Conservation (phyloP, 92 coral and sea anemone species). For the Phenganax subtilis region DNA sequence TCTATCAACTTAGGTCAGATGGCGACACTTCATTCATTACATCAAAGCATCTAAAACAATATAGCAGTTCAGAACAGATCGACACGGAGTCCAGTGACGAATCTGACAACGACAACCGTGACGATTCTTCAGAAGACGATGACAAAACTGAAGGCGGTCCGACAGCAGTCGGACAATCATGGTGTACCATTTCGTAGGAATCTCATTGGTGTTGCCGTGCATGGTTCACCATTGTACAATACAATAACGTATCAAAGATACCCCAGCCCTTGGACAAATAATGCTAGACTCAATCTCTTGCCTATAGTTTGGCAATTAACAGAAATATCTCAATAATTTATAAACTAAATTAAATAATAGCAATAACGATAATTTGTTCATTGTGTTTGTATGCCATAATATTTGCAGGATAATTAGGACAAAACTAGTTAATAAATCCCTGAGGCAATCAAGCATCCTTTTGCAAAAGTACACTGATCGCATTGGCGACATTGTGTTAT, state of each 20-base stretch:
- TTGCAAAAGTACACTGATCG: no score
- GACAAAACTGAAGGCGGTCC: conserved; percentile 59
- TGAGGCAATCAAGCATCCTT: no score
- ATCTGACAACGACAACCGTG: conserved; percentile 59
- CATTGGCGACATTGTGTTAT: no score
- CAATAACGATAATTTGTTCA: neutral
- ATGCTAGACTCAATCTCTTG: no score
- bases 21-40: conserved; percentile 69
- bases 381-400: neutral
- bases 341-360: neutral
- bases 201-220: neutral
- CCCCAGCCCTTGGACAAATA: no score
- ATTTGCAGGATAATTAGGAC: neutral
- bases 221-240: no score
- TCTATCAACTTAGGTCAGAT: conserved; percentile 53
- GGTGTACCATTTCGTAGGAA: conserved; percentile 84
- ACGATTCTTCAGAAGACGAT: conserved; percentile 64
- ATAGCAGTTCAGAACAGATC: conserved; percentile 62
- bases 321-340: neutral
- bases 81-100: conserved; percentile 97
- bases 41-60: conserved; percentile 80
- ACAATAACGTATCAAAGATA: no score
- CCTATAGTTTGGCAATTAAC: no score
- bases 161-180: conserved; percentile 60
- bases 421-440: no score